These are phyloP conservation scores for Gadus macrocephalus DNA, from an alignment of 2,113 vertebrate species.

Conservation along the genomic window DNA sequence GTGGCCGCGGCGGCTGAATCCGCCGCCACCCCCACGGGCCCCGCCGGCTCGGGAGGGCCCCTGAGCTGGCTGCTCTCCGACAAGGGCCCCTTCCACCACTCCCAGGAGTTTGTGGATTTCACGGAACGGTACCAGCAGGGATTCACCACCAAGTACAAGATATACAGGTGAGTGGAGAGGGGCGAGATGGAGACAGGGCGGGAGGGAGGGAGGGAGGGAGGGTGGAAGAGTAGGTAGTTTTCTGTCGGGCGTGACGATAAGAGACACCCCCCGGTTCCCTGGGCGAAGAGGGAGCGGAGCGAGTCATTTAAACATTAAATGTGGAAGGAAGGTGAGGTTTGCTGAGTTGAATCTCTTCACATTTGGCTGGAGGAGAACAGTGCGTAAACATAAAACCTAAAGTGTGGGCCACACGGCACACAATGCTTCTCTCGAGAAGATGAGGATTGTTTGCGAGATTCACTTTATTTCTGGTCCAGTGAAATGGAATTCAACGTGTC, in stretches of 20 bases:
- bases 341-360: slow-evolving; percentile 28
- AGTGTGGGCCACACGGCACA: too few species aligned
- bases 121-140: slow-evolving; percentile 78
- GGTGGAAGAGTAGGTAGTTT: background rate
- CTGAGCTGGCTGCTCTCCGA: slow-evolving; percentile 79
- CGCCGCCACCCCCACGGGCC: slow-evolving; percentile 75
- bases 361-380: too few species aligned
- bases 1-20: slow-evolving; percentile 33
- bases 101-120: slow-evolving; percentile 79
- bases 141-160: slow-evolving; percentile 81
- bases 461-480: too few species aligned
- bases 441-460: too few species aligned
- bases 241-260: too few species aligned
- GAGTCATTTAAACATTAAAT: slow-evolving; percentile 3
- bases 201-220: background rate
- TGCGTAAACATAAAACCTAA: too few species aligned
- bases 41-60: slow-evolving; percentile 74
- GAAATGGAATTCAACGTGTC: too few species aligned
- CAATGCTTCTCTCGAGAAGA: too few species aligned
- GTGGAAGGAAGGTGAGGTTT: slow-evolving; percentile 28
- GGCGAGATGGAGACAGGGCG: too few species aligned
- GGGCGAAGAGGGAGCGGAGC: background rate
- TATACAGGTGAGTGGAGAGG: slow-evolving; percentile 74
- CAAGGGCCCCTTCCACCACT: slow-evolving; percentile 79
- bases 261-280: too few species aligned